These are phyloP conservation scores for Oryzias woworae DNA, from an alignment of 2,113 vertebrate genomes.

Conservation along the genomic window DNA sequence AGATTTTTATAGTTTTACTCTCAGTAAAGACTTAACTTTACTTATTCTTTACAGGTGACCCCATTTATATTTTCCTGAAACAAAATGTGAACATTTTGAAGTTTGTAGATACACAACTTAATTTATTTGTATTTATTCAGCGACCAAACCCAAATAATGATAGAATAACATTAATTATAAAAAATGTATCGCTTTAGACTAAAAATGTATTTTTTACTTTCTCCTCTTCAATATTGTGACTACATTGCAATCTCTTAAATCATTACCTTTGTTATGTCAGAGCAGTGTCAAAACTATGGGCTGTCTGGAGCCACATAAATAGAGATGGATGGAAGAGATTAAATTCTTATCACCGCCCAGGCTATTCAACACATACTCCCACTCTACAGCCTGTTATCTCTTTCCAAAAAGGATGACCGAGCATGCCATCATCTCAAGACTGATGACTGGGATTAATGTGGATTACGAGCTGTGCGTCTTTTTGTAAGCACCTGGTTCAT, in stretches of 20 bases:
- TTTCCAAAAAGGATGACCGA: slow-evolving; percentile 37
- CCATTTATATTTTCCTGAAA: not conserved
- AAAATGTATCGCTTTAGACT: not conserved
- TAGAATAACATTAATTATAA: not conserved
- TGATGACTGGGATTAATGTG: slow-evolving; percentile 40
- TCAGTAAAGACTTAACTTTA: not conserved
- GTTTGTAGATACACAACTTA: not conserved
- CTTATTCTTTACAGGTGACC: not conserved
- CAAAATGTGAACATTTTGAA: not conserved
- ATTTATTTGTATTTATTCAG: no score
- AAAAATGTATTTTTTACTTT: not conserved
- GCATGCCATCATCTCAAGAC: slow-evolving; percentile 42
- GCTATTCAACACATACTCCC: slow-evolving; percentile 29
- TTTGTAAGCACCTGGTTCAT: slow-evolving; percentile 26
- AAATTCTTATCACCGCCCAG: slow-evolving; percentile 41
- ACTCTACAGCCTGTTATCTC: slow-evolving; percentile 33
- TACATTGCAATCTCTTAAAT: not conserved
- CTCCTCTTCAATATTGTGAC: not conserved
- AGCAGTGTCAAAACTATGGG: slow-evolving; percentile 9
- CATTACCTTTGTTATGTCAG: not conserved
- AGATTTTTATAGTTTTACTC: not conserved
- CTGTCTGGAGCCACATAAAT: slow-evolving; percentile 47
- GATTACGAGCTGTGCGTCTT: slow-evolving; percentile 29
- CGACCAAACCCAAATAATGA: not conserved
- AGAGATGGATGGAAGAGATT: slow-evolving; percentile 58